Percentiles rank a stretch among this genome's conserved stretches.
phyloP scores from a whole-genome alignment of 1,140 invertebrate species.

The Anastrepha ludens region DNA sequence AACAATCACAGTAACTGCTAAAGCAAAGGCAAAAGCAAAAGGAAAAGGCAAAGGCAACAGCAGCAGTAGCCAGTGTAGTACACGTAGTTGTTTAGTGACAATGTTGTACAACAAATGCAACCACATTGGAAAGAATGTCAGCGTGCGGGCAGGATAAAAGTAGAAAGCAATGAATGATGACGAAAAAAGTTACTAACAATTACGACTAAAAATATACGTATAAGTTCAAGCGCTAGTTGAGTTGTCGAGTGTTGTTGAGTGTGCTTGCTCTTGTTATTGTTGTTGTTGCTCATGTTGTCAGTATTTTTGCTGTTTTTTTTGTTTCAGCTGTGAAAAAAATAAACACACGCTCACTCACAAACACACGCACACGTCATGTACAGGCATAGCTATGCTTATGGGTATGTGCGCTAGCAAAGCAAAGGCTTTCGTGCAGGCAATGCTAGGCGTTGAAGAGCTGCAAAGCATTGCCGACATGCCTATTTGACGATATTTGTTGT shows the following conservation, averaged over 20 bases:
- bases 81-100: background rate
- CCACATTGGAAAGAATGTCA: background rate
- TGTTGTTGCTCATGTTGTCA: constrained; percentile 8
- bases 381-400: background rate
- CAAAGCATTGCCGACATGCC: background rate
- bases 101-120: background rate
- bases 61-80: background rate
- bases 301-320: background rate
- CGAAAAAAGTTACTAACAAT: constrained; percentile 33
- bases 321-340: background rate
- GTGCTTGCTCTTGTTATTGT: background rate
- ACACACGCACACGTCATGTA: background rate
- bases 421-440: background rate
- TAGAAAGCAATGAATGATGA: constrained; percentile 13
- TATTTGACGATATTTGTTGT: background rate
- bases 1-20: constrained; percentile 41
- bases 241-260: constrained; percentile 34
- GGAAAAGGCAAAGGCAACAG: background rate
- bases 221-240: constrained; percentile 50
- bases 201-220: constrained; percentile 42
- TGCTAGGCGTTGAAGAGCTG: background rate
- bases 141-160: background rate
- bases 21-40: background rate
- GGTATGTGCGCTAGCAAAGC: background rate
- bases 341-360: background rate